Evolutionary conservation across 1,140 invertebrate species (phyloP), one percentile per base, ranked within the genome.

Genomic region (Pseudachorutes palmiensis): DNA sequence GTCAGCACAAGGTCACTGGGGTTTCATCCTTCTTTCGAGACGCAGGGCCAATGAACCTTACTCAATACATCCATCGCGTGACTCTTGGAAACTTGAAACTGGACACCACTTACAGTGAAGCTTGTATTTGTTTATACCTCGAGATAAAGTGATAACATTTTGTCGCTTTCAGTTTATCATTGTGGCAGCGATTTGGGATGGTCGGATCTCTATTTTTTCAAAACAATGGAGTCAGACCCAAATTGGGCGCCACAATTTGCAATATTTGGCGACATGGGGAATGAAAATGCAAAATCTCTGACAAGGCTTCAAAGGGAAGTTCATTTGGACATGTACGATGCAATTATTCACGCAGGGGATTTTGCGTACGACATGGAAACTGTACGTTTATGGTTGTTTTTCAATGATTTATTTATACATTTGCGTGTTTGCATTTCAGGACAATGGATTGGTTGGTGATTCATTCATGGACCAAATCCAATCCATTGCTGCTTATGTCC

Each of bases 291-390:
- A 28, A 81, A 86, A 76, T 91, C 91, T n/a, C 80, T 95, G 45
- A 82, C 85, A 0, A 80, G 87, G 58, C 78, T 97, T 32, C 89
- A 93, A 77, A 80, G 88, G 70, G 94, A 97, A 74, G 85, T 87
- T 0, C 85, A 92, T 75, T 79, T 81, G 32, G 88, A 84, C n/a
- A 78, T 85, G 71, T 94, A 92, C 78, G 91, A 98, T 81, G 84
- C 89, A 68, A 86, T 93, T 64, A 81, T 97, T 58, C 94, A 98
- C 81, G 90, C 95, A 67, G 94, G 94, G 0, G 93, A 96, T 83
- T 91, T 98, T 82, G 94, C 94, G 0, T 98, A 98, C 80, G 90
- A 98, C 78, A 91, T 98, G 89, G 80, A 93, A 79, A 81, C 84
- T 1, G 85, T 86, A 80, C 59, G 33, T 31, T 70, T 67, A 29